A percentile compares a stretch with the other conserved stretches of the same genome.
These are phyloP conservation scores for Reticulitermes speratus DNA, from an alignment of 1,140 invertebrate genomes.

Conservation along the genomic window DNA sequence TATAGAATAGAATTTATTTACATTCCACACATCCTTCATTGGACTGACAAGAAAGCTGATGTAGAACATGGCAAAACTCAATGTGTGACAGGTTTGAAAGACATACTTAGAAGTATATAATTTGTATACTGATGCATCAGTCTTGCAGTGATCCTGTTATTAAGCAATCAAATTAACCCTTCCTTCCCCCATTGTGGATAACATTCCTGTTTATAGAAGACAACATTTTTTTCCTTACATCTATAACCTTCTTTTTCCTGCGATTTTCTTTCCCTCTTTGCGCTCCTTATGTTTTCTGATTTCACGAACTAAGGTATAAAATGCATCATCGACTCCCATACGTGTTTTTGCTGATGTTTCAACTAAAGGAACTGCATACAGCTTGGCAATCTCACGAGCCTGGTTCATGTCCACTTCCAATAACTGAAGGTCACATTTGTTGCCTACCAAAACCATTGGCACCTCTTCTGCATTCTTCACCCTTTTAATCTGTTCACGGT, in stretches of 20 bases:
- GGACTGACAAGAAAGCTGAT: no score
- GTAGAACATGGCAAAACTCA: no score
- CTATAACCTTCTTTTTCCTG: neutral
- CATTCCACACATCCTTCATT: no score
- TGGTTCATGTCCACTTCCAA: slow-evolving; percentile 61
- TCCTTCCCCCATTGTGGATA: neutral
- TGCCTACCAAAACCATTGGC: slow-evolving; percentile 71
- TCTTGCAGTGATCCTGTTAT: no score
- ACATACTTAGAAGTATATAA: no score
- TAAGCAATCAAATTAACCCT: no score
- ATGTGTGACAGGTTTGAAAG: no score
- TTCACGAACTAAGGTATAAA: slow-evolving; percentile 93
- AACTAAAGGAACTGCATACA: slow-evolving; percentile 96
- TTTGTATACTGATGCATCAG: no score
- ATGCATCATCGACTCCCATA: slow-evolving; percentile 98
- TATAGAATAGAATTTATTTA: no score
- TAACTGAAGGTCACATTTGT: slow-evolving; percentile 68
- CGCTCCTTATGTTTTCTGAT: slow-evolving; percentile 65
- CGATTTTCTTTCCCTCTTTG: slow-evolving; percentile 40
- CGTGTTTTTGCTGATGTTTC: slow-evolving; percentile 99
- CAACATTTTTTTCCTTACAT: slow-evolving; percentile 25
- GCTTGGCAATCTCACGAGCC: slow-evolving; percentile 80
- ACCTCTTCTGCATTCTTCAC: slow-evolving; percentile 78
- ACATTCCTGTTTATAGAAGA: neutral
- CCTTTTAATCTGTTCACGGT: slow-evolving; percentile 69